Percentiles rank a stretch among this genome's conserved stretches.
Evolutionary conservation across 2,797 vertebrate species (phyloP).

Genomic region (Pseudochaenichthys georgianus): DNA sequence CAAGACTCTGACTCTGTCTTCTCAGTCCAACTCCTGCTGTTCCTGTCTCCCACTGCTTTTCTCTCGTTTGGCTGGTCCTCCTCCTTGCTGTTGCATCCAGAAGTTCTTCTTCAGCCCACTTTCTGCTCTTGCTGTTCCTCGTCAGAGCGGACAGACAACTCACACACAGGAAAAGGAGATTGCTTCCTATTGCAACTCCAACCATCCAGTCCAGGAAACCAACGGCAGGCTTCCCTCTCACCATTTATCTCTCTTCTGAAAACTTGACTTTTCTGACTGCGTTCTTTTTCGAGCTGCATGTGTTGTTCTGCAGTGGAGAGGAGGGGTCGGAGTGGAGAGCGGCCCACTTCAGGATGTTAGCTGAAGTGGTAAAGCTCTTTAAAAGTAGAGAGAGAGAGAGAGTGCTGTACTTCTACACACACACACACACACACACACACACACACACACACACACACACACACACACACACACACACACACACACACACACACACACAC

Average conservation of each 20-base stretch:
- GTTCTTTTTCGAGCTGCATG: conserved; percentile 56
- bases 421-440: conserved; percentile 11
- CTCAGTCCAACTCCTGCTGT: conserved; percentile 48
- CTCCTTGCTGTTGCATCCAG: conserved; percentile 57
- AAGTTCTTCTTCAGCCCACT: conserved; percentile 47
- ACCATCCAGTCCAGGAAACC: conserved; percentile 74
- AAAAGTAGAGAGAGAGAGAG: conserved; percentile 63
- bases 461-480: too few relatives aligned
- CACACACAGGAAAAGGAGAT: conserved; percentile 64
- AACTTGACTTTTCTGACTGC: conserved; percentile 59
- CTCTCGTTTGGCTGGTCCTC: conserved; percentile 41
- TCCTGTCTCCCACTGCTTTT: conserved; percentile 43
- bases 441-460: conserved; percentile 18
- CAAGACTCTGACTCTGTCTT: conserved; percentile 32
- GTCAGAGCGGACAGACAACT: conserved; percentile 42
- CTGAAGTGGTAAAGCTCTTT: conserved; percentile 79
- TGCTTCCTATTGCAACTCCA: conserved; percentile 71
- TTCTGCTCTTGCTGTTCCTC: conserved; percentile 47
- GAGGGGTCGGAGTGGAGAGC: conserved; percentile 51
- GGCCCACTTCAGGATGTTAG: conserved; percentile 73
- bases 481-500: too few relatives aligned
- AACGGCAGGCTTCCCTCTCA: conserved; percentile 63
- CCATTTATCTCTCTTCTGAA: conserved; percentile 59
- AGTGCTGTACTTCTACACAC: conserved; percentile 31
- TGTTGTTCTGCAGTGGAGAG: conserved; percentile 42